Percentiles rank a stretch among this genome's conserved stretches.
phyloP scores from a whole-genome alignment of 2,888 invertebrate species.

The Chesias legatella region DNA sequence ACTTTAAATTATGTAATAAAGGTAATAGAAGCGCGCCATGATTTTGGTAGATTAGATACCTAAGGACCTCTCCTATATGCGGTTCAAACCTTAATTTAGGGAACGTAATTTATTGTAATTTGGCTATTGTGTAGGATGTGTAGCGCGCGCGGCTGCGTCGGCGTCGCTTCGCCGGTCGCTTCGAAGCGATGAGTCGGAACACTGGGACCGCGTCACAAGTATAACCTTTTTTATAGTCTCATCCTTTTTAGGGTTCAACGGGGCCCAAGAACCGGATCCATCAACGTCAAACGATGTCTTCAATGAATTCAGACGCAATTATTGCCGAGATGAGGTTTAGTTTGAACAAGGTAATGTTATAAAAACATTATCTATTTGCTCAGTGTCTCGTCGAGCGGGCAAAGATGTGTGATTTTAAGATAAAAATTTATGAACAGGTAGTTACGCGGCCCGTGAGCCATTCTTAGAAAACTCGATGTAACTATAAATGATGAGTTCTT shows the following conservation, averaged over 20 bases:
- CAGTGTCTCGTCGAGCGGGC: too few species aligned
- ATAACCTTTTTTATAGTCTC: conserved; percentile 44
- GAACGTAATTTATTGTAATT: conserved; percentile 5
- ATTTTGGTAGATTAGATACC: neutral
- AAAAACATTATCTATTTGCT: too few species aligned
- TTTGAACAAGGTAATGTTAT: too few species aligned
- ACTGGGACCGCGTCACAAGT: conserved; percentile 34
- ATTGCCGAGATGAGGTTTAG: too few species aligned
- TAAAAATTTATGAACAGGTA: too few species aligned
- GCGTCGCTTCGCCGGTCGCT: conserved; percentile 28
- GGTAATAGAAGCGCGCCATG: neutral
- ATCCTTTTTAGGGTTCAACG: conserved; percentile 57
- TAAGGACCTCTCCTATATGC: too few species aligned
- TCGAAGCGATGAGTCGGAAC: conserved; percentile 47
- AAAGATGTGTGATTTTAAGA: too few species aligned
- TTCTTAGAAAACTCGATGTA: too few species aligned
- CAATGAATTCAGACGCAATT: neutral
- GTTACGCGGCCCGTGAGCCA: too few species aligned
- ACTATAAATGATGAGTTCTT: too few species aligned
- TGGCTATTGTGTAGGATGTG: conserved; percentile 13
- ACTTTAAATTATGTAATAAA: conserved; percentile 1
- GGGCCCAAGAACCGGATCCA: conserved; percentile 34
- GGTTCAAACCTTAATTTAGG: neutral
- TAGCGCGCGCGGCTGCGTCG: conserved; percentile 34
- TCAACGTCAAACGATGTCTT: neutral